Conservation (phyloP, 2,113 vertebrate genomes). For the Trichechus manatus region DNA sequence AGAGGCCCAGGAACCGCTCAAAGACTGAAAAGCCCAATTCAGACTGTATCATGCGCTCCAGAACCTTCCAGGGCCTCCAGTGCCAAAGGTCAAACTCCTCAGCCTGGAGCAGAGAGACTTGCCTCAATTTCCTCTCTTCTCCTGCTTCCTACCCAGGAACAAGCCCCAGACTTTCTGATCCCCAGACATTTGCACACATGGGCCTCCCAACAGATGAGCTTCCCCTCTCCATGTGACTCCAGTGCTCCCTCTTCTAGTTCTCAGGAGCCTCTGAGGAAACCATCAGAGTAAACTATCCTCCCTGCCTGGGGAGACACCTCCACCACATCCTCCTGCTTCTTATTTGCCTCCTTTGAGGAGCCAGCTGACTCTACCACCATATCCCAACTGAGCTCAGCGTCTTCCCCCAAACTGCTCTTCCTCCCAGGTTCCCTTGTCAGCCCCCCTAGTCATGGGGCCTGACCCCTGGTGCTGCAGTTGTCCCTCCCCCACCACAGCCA, state of each 20-base stretch:
- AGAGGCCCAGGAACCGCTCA: neutral
- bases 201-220: neutral
- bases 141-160: neutral
- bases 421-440: neutral
- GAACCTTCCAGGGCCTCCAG: neutral
- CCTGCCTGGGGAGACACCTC: neutral
- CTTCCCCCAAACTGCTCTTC: neutral
- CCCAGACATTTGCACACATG: neutral
- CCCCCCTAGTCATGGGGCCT: neutral
- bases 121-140: neutral
- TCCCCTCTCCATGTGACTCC: neutral
- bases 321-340: neutral
- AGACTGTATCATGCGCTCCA: neutral
- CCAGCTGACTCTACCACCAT: neutral
- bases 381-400: neutral
- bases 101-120: too few relatives aligned
- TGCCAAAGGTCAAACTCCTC: neutral
- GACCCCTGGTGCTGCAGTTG: neutral
- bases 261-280: neutral
- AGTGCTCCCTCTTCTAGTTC: neutral
- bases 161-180: neutral
- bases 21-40: neutral
- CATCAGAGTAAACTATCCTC: too few relatives aligned
- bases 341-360: neutral
- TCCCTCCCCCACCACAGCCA: neutral